Conservation (phyloP, 1,140 invertebrate genomes). For the Probaryconus sp. region DNA sequence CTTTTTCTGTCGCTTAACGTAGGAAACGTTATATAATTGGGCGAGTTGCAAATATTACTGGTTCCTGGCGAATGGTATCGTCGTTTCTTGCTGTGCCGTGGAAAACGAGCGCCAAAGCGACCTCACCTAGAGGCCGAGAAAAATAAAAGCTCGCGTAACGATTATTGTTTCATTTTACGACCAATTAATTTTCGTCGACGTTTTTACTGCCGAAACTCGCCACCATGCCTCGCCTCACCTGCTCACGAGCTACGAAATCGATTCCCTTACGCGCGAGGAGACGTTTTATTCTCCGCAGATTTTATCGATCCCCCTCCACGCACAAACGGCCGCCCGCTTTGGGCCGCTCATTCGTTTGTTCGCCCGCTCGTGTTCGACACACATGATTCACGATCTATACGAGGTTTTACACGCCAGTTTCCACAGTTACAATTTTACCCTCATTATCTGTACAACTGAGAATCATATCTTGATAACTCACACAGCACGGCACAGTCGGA, state of each 20-base stretch:
- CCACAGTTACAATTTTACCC: conserved; percentile 37
- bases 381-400: conserved; percentile 42
- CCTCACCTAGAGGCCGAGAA: conserved; percentile 18
- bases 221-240: conserved; percentile 49
- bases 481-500: too few relatives aligned
- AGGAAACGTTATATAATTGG: conserved; percentile 15
- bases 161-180: conserved; percentile 66
- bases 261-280: conserved; percentile 56
- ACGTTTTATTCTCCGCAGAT: conserved; percentile 61
- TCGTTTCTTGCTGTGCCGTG: conserved; percentile 30
- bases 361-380: conserved; percentile 36
- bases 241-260: conserved; percentile 49
- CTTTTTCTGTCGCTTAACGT: conserved; percentile 2
- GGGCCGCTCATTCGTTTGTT: conserved; percentile 16
- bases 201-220: conserved; percentile 59
- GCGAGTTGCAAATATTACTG: conserved; percentile 28
- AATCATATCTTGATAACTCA: conserved; percentile 38
- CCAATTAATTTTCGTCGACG: conserved; percentile 65
- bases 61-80: conserved; percentile 20
- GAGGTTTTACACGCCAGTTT: conserved; percentile 32
- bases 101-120: background rate
- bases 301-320: conserved; percentile 45
- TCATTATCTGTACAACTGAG: conserved; percentile 20
- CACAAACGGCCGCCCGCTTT: background rate
- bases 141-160: conserved; percentile 54